phyloP scores from a whole-genome alignment of 2,888 invertebrate species.

The Nemoura dubitans region DNA sequence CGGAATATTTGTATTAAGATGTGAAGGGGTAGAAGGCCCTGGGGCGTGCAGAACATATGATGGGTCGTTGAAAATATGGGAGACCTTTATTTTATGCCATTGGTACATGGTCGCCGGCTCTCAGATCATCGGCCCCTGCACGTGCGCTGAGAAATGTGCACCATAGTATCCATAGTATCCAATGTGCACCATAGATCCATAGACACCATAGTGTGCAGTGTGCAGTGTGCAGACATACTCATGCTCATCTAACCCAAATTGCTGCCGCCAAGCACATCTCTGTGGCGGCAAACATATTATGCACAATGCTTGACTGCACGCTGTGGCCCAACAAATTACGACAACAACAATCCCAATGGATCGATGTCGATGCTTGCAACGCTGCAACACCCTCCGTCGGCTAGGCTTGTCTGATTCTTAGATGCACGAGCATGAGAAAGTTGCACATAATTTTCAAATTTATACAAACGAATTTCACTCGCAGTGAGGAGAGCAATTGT shows the following conservation, averaged over 20 bases:
- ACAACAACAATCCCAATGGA: neutral
- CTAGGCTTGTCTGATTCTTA: neutral
- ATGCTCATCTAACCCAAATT: neutral
- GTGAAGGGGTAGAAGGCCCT: neutral
- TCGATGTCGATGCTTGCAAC: neutral
- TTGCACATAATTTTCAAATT: neutral
- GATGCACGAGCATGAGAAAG: neutral
- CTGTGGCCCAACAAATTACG: neutral
- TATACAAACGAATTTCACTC: neutral
- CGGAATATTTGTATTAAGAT: neutral
- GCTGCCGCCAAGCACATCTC: neutral
- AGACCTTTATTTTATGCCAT: neutral
- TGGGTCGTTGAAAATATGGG: neutral
- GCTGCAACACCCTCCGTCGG: neutral
- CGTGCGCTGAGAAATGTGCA: too few relatives aligned
- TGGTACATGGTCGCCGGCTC: neutral
- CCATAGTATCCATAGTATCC: too few relatives aligned
- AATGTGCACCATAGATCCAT: too few relatives aligned
- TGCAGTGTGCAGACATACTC: too few relatives aligned
- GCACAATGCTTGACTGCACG: neutral
- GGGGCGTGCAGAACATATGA: neutral
- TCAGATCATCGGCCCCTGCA: neutral
- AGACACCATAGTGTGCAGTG: too few relatives aligned
- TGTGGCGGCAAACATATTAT: neutral
- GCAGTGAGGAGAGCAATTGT: neutral